A percentile compares a stretch with the other conserved stretches of the same genome.
These are phyloP conservation scores for Pterobdella sp. DNA, from an alignment of 2,888 invertebrate genomes.

Conservation along the genomic window DNA sequence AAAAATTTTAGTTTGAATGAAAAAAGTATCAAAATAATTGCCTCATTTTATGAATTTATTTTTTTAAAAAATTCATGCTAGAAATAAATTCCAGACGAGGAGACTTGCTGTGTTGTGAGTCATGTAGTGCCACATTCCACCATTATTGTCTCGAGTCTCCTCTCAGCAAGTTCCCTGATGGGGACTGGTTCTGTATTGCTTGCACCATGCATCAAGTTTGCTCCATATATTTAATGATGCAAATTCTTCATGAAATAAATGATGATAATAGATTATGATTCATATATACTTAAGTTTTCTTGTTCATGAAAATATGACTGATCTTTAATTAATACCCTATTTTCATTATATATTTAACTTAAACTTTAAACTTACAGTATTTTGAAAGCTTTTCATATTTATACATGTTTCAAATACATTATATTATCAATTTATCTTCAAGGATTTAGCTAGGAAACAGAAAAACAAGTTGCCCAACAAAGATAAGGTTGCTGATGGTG, in stretches of 20 bases:
- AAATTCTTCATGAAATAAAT: no score
- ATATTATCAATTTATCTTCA: no score
- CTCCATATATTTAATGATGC: background rate
- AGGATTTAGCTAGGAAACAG: background rate
- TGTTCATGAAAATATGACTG: background rate
- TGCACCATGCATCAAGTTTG: constrained; percentile 56
- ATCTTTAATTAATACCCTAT: no score
- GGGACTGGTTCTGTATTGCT: constrained; percentile 91
- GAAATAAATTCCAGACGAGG: constrained; percentile 62
- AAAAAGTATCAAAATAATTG: no score
- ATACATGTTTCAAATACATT: no score
- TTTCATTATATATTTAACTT: no score
- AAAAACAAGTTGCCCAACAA: background rate
- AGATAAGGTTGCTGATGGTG: background rate
- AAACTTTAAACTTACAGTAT: no score
- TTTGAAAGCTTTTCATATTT: no score
- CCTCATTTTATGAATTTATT: no score
- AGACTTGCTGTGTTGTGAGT: constrained; percentile 90
- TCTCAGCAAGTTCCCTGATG: constrained; percentile 74
- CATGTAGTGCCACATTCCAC: constrained; percentile 95
- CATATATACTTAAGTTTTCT: background rate
- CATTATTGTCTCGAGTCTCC: constrained; percentile 75
- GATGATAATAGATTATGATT: no score
- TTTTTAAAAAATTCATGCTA: no score
- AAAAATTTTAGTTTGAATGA: no score